Evolutionary conservation across 2,888 invertebrate species (phyloP).

Genomic region (Tetramorium bicarinatum): DNA sequence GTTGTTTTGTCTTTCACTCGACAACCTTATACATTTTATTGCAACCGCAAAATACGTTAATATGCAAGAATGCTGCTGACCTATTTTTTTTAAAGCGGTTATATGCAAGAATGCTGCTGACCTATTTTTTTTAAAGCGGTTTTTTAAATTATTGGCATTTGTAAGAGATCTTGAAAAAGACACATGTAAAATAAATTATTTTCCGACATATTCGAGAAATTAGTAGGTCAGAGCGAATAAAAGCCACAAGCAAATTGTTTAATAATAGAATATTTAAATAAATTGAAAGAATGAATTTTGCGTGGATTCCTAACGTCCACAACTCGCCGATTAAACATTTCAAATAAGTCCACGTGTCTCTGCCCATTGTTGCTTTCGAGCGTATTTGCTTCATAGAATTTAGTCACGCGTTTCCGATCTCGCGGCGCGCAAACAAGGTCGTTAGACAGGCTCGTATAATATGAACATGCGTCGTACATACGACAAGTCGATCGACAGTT

Average conservation of each 20-base stretch:
- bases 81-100: not conserved
- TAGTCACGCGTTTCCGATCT: constrained; percentile 13
- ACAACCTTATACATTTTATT: not conserved
- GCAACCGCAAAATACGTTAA: not conserved
- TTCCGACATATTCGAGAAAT: not conserved
- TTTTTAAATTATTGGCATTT: not conserved
- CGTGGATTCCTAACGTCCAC: not conserved
- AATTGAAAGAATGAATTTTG: not conserved
- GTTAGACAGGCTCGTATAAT: not conserved
- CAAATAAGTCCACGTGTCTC: not conserved
- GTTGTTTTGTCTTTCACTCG: not conserved
- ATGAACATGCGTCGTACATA: not conserved
- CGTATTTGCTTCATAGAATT: not conserved
- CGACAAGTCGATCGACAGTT: not conserved
- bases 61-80: not conserved
- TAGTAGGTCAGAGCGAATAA: not conserved
- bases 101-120: not conserved
- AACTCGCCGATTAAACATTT: not conserved
- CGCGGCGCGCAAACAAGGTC: constrained; percentile 19
- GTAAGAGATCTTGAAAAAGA: not conserved
- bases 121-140: too few species aligned
- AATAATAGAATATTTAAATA: not conserved
- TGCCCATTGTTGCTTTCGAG: not conserved
- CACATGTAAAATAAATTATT: not conserved
- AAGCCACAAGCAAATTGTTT: not conserved